Percentiles rank a stretch among this genome's conserved stretches.
Evolutionary conservation across 37 sponge, comb jelly and placozoan genomes (phyloP).

Genomic region (Petrosia ficiformis): DNA sequence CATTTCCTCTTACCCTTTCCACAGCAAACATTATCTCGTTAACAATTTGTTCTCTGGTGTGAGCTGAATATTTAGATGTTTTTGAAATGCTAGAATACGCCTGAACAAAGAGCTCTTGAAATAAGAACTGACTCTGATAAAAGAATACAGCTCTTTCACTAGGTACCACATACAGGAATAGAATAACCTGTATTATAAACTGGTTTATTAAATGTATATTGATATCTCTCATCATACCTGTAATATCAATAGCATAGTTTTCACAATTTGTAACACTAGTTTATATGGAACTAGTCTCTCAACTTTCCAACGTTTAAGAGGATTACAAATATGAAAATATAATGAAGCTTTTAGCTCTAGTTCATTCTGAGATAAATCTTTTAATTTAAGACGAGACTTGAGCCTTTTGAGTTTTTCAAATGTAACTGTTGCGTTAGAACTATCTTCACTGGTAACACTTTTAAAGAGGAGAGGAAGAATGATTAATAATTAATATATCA

Average conservation of each 20-base stretch:
- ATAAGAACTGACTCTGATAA: conserved; percentile 15
- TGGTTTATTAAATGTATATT: no score
- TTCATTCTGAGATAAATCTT: conserved; percentile 36
- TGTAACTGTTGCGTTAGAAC: background rate
- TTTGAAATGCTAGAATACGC: background rate
- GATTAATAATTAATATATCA: no score
- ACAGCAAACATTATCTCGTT: conserved; percentile 1
- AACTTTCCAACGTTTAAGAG: conserved; percentile 60
- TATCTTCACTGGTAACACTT: no score
- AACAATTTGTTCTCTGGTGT: conserved; percentile 3
- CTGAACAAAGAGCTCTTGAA: conserved; percentile 23
- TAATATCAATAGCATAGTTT: conserved; percentile 34
- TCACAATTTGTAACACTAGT: conserved; percentile 41
- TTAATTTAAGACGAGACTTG: conserved; percentile 18
- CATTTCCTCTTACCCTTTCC: conserved; percentile 12
- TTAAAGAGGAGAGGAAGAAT: no score
- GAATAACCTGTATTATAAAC: conserved; percentile 7
- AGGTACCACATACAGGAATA: conserved; percentile 16
- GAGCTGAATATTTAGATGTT: conserved; percentile 7
- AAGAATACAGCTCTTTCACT: conserved; percentile 35
- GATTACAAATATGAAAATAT: conserved; percentile 52
- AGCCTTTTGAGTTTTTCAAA: conserved; percentile 19
- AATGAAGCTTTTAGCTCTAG: conserved; percentile 50
- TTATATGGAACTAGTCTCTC: conserved; percentile 43
- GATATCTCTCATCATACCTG: no score